A percentile compares a stretch with the other conserved stretches of the same genome.
Evolutionary conservation across 2,888 invertebrate genomes (phyloP).

Genomic region (Scaptomyza flava): DNA sequence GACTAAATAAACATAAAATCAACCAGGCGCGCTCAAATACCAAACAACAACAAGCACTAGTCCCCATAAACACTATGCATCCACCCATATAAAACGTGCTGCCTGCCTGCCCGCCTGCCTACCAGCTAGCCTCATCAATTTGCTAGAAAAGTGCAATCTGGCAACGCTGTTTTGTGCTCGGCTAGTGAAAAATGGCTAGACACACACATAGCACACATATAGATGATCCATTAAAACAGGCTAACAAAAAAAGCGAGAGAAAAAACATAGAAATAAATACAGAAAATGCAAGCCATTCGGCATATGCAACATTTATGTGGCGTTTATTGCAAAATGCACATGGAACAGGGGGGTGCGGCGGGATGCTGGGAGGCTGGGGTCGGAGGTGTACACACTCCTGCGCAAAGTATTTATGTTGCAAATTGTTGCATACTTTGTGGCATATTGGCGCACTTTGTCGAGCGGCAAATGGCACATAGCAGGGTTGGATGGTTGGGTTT

Average conservation of each 20-base stretch:
- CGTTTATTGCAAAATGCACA: slow-evolving; percentile 46
- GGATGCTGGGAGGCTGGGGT: not conserved
- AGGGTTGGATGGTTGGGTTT: not conserved
- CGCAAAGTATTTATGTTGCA: slow-evolving; percentile 75
- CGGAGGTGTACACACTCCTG: not conserved
- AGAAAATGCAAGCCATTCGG: slow-evolving; percentile 56
- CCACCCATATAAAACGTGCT: not conserved
- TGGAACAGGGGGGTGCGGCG: not conserved
- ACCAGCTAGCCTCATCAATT: slow-evolving; percentile 37
- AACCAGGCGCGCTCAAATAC: slow-evolving; percentile 34
- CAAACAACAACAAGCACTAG: slow-evolving; percentile 16
- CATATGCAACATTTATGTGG: slow-evolving; percentile 60
- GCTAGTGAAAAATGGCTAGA: slow-evolving; percentile 49
- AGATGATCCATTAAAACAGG: slow-evolving; percentile 57
- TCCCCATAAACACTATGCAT: slow-evolving; percentile 7
- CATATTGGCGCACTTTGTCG: slow-evolving; percentile 76
- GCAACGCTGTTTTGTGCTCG: slow-evolving; percentile 28
- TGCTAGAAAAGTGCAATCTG: slow-evolving; percentile 47
- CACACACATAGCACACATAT: slow-evolving; percentile 27
- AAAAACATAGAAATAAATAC: slow-evolving; percentile 15
- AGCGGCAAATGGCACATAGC: slow-evolving; percentile 40
- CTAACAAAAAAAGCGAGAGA: slow-evolving; percentile 4
- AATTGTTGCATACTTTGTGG: slow-evolving; percentile 78
- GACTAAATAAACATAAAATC: slow-evolving; percentile 45
- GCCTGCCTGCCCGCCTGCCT: not conserved